A percentile compares a stretch with the other conserved stretches of the same genome.
Conservation (phyloP, 1,140 invertebrate species). For the Drosophila ercepeae region DNA sequence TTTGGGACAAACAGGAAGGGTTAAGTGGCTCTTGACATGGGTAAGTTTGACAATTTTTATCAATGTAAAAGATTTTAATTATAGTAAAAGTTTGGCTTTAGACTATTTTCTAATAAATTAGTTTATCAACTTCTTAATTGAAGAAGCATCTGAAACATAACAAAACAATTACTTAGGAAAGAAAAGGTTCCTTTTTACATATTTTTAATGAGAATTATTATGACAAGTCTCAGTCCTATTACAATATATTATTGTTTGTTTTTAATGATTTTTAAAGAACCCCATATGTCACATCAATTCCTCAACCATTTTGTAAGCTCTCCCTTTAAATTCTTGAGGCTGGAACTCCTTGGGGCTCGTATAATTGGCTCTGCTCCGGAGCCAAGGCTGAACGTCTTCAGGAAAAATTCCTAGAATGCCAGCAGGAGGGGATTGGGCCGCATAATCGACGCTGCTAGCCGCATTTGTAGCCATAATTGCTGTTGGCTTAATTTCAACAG, state of each 20-base stretch:
- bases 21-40: slow-evolving; percentile 6
- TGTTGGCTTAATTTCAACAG: slow-evolving; percentile 79
- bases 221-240: no score
- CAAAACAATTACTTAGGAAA: no score
- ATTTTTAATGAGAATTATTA: no score
- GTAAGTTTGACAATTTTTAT: no score
- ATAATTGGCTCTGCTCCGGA: slow-evolving; percentile 34
- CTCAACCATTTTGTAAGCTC: not conserved
- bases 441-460: slow-evolving; percentile 74
- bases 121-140: no score
- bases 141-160: no score
- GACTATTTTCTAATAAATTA: no score
- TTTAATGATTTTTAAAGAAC: not conserved
- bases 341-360: slow-evolving; percentile 6
- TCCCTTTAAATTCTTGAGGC: slow-evolving; percentile 9
- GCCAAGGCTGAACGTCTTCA: slow-evolving; percentile 36
- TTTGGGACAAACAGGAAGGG: not conserved
- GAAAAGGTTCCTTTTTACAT: not conserved
- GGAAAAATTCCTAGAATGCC: slow-evolving; percentile 60
- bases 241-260: not conserved
- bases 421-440: slow-evolving; percentile 18
- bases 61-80: no score
- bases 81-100: no score
- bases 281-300: not conserved
- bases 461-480: slow-evolving; percentile 78